A percentile compares a stretch with the other conserved stretches of the same genome.
phyloP scores from a whole-genome alignment of 2,113 vertebrate species.

The Rostratula benghalensis region DNA sequence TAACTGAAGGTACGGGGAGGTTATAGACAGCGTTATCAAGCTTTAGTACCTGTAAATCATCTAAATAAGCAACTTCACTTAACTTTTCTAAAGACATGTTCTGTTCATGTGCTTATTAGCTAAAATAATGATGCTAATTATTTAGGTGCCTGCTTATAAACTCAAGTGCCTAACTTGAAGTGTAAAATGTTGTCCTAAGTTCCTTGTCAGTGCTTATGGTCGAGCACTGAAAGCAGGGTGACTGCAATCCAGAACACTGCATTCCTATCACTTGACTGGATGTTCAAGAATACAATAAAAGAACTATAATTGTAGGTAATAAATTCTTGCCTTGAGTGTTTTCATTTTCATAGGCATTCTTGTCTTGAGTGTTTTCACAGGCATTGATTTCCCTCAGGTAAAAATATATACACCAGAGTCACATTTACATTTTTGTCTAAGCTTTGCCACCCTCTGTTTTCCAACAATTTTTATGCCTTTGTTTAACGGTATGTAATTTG shows the following conservation, averaged over 20 bases:
- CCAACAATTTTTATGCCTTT: conserved; percentile 71
- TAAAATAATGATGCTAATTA: background rate
- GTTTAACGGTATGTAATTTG: conserved; percentile 64
- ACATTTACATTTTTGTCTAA: conserved; percentile 27
- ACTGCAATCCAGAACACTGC: background rate
- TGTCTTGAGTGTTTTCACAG: conserved; percentile 24
- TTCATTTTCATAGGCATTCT: conserved; percentile 39
- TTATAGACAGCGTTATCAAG: background rate
- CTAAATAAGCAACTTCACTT: background rate
- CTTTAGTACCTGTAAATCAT: background rate
- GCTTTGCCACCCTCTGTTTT: conserved; percentile 38
- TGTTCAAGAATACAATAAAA: conserved; percentile 34
- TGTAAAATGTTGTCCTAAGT: background rate
- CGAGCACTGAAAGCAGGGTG: background rate
- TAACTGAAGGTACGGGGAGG: background rate
- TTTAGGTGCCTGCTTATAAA: background rate
- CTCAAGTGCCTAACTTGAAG: background rate
- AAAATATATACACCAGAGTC: conserved; percentile 40
- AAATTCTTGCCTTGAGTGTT: conserved; percentile 43
- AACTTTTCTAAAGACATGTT: background rate
- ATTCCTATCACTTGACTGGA: conserved; percentile 36
- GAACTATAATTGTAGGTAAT: background rate
- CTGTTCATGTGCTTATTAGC: background rate
- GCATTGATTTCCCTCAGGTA: conserved; percentile 43
- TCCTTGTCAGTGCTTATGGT: background rate